Conservation (phyloP, 2,113 vertebrate genomes). For the Ochotona princeps region DNA sequence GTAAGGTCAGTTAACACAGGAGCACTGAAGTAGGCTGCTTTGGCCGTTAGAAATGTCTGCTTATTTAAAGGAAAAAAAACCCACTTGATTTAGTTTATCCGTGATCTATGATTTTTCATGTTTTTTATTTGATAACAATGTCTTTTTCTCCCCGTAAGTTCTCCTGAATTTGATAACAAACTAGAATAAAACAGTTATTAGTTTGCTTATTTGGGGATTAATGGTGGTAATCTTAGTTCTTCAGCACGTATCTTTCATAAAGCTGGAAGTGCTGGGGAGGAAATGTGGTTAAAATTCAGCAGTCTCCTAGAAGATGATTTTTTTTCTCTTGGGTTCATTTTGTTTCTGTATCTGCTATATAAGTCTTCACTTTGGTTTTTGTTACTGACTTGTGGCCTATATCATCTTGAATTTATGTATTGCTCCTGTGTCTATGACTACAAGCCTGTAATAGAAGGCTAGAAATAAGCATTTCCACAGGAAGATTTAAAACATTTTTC, state of each 20-base stretch:
- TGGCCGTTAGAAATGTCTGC: constrained; percentile 10
- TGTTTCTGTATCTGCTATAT: neutral
- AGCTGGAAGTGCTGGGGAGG: neutral
- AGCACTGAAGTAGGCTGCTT: constrained; percentile 28
- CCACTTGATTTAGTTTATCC: constrained; percentile 42
- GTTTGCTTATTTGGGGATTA: neutral
- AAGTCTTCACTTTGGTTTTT: neutral
- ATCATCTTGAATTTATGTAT: neutral
- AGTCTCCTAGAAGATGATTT: neutral
- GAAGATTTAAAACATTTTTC: neutral
- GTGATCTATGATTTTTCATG: constrained; percentile 50
- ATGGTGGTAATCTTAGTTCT: neutral
- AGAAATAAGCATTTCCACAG: neutral
- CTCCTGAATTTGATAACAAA: neutral
- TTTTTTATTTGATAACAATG: neutral
- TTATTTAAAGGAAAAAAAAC: constrained; percentile 7
- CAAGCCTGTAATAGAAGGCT: neutral
- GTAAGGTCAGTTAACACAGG: neutral
- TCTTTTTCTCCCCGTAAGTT: neutral
- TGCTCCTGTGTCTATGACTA: neutral
- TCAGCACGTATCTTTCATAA: neutral
- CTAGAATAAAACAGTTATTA: constrained; percentile 25
- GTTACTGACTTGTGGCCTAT: neutral
- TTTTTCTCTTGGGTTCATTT: neutral
- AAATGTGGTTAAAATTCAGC: neutral